Evolutionary conservation across 2,888 invertebrate genomes (phyloP).

Genomic region (Nysson spinosus): DNA sequence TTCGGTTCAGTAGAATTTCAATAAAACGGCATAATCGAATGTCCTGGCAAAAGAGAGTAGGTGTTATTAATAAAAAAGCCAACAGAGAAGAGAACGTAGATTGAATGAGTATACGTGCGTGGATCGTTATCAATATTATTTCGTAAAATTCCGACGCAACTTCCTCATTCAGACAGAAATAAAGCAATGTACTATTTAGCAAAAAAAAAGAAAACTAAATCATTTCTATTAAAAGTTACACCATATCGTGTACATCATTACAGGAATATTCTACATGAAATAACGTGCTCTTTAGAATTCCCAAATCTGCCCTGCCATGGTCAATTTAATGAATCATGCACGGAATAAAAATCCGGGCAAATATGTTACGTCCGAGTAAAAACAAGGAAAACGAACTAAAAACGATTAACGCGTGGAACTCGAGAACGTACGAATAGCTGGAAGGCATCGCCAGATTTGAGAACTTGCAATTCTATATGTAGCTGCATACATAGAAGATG

Average conservation of each 20-base stretch:
- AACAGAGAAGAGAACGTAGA: too few relatives aligned
- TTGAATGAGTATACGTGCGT: slow-evolving; percentile 1
- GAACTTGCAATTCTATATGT: slow-evolving; percentile 41
- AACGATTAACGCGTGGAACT: slow-evolving; percentile 63
- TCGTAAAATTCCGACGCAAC: not conserved
- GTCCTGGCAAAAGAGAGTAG: slow-evolving; percentile 7
- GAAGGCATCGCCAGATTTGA: slow-evolving; percentile 65
- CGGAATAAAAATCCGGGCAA: too few relatives aligned
- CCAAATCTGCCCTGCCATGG: too few relatives aligned
- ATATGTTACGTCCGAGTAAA: too few relatives aligned
- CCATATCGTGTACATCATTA: too few relatives aligned
- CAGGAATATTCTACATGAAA: too few relatives aligned
- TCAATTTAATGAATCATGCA: too few relatives aligned
- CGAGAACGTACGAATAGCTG: slow-evolving; percentile 58
- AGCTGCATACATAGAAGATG: slow-evolving; percentile 34
- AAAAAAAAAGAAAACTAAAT: too few relatives aligned
- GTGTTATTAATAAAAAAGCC: not conserved
- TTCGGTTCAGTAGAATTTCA: slow-evolving; percentile 29
- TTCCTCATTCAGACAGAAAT: too few relatives aligned
- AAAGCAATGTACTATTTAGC: too few relatives aligned
- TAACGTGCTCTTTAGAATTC: too few relatives aligned
- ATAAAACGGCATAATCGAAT: slow-evolving; percentile 41
- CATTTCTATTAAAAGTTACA: too few relatives aligned
- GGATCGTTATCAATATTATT: not conserved
- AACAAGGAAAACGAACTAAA: not conserved